Percentiles rank a stretch among this genome's conserved stretches.
Evolutionary conservation across 2,888 invertebrate species (phyloP).

Genomic region (Liodrosophila aerea): DNA sequence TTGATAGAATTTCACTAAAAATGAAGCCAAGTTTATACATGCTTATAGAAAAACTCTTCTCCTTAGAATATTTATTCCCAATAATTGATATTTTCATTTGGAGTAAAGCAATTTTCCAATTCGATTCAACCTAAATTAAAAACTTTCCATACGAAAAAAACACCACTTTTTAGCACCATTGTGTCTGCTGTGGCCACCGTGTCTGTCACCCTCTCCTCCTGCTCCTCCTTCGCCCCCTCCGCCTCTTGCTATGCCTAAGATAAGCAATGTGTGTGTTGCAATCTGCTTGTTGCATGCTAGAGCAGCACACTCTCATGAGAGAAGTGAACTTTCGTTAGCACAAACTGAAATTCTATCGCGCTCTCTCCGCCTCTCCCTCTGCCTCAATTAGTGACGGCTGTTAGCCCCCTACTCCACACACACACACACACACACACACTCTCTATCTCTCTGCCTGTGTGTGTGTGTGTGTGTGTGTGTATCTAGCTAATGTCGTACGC

Average conservation of each 20-base stretch:
- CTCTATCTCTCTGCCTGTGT: constrained; percentile 6
- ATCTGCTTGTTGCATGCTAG: constrained; percentile 46
- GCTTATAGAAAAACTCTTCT: too few relatives aligned
- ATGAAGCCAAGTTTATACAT: too few relatives aligned
- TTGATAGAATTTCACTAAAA: too few relatives aligned
- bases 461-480: constrained; percentile 38
- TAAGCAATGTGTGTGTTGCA: constrained; percentile 48
- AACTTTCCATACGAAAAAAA: too few relatives aligned
- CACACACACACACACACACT: neutral
- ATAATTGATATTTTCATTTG: too few relatives aligned
- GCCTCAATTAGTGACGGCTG: constrained; percentile 45
- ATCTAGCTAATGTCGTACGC: constrained; percentile 59
- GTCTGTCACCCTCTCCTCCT: neutral
- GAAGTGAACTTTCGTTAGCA: constrained; percentile 54
- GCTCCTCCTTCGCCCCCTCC: neutral
- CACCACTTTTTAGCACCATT: too few relatives aligned
- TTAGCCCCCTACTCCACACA: constrained; percentile 47
- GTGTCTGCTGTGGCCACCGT: too few relatives aligned
- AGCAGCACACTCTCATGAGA: neutral
- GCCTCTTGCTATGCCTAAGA: too few relatives aligned
- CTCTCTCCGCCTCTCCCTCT: constrained; percentile 8
- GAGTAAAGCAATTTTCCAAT: too few relatives aligned
- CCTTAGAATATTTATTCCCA: too few relatives aligned
- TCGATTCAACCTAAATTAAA: too few relatives aligned
- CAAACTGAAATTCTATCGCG: constrained; percentile 38